phyloP scores from a whole-genome alignment of 2,888 invertebrate genomes.

The Calameuta filiformis region DNA sequence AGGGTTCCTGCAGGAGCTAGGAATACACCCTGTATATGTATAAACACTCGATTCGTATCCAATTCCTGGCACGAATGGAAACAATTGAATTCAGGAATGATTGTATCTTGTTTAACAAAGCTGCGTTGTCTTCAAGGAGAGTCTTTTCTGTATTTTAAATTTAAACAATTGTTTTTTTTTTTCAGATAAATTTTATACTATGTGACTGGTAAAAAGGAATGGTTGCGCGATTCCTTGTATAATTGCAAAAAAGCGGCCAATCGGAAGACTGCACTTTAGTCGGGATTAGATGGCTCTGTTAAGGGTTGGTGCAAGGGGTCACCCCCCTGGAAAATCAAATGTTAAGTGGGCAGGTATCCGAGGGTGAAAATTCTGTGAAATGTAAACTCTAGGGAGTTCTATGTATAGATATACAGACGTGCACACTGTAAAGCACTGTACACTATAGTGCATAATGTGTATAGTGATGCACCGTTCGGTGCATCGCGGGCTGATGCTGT shows the following conservation, averaged over 20 bases:
- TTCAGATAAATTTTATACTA: background rate
- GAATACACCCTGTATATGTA: background rate
- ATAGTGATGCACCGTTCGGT: background rate
- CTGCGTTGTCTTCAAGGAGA: no score
- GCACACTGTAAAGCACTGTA: background rate
- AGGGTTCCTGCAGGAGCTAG: background rate
- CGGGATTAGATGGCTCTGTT: background rate
- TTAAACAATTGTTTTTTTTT: background rate
- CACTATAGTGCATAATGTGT: background rate
- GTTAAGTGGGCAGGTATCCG: background rate
- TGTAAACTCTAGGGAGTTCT: background rate
- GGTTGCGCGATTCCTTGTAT: background rate
- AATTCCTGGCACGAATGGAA: background rate
- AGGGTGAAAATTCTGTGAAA: background rate
- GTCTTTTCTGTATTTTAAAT: background rate
- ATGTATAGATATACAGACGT: background rate
- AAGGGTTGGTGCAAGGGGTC: background rate
- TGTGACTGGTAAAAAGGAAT: background rate
- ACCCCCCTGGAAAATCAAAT: background rate
- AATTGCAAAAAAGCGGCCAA: background rate
- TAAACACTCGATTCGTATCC: background rate
- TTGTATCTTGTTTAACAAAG: background rate
- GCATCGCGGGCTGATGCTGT: background rate
- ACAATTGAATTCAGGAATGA: background rate
- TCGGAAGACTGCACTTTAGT: background rate